Base-by-base conservation (phyloP, 2,797 vertebrate genomes). In the Gymnoscopelus braueri region DNA sequence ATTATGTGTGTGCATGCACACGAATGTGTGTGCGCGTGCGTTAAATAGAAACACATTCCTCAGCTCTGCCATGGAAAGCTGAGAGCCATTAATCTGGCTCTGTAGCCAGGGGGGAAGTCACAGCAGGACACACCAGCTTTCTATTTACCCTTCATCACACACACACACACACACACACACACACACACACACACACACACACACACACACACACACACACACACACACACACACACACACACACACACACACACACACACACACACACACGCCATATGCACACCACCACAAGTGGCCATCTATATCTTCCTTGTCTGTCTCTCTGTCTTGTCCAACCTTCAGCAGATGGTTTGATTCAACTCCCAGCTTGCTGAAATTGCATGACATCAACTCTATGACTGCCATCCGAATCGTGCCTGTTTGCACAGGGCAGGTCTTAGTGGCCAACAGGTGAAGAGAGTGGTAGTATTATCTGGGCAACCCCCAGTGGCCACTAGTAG, bases 71-170 rank as follows among this genome's bases (percentile, higher is more conserved):
- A 77, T 63, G 76, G 78, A 83, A 78, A 67, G 26, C 71, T 47
- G 66, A 62, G 69, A 9, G 61, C 71, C 77, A 79, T 80, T 80
- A 75, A 82, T 80, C 68, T 62, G 60, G 2, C 52, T 67, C 49
- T 52, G 69, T 35, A 59, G 15, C 70, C 57, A 48, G 10, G 59
- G 67, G 14, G 24, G 67, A 67, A 65, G 44, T n/a, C 65, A 29
- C 56, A 76, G 63, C 12, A 24, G 68, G 63, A 29, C 2, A 6
- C 32, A 0, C 19, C 11, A 6, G 64, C 50, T 65, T 55, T 56
- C 26, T 63, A 12, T 72, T 71, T 59, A 67, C 57, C 23, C 23
- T 19, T 48, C 52, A 10, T 49, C 49, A 23, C 70, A 5, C 56
- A 19, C 65, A 56, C 69, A 35, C 68, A 19, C 52, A 68, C 69